Base-by-base conservation (phyloP, 2,888 invertebrate species). In the Tetheella fluctuosa region DNA sequence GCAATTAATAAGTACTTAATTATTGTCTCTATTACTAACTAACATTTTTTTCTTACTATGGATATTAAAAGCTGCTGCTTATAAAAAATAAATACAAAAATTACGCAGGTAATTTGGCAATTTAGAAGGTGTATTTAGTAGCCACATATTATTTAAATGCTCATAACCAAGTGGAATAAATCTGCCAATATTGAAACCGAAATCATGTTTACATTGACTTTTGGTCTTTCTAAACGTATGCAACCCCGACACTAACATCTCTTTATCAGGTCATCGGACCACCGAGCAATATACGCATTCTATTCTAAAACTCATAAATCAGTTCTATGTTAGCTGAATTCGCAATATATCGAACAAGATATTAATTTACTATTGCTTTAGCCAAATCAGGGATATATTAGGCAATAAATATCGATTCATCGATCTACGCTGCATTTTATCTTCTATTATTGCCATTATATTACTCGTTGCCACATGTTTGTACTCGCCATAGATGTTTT, bases 271-370 rank as follows among this genome's bases (percentile, higher is more conserved):
- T 48, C 48, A 48, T 48, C 48, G 10, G 48, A 48, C 48, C 48
- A 48, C 17, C 48, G 48, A 48, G 48, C 42, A 17, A 42, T 48
- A 20, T 20, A 48, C 20, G 48, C 48, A 48, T 48, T 48, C 48
- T 48, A 48, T 48, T 48, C 48, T 48, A 48, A 48, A 48, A 48
- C 48, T 8, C 48, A 48, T 48, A 48, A 48, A 48, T 48, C 48
- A 48, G 20, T 42, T 42, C 6, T 48, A 20, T 48, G 20, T 48
- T 48, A 10, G 48, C 48, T 20, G 6, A 20, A 48, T 48, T 20
- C 10, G 10, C 20, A 48, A 48, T 48, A 20, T 48, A 48, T 48
- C 48, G 17, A 48, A 48, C 48, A n/a, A 48, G 17, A 48, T 48
- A 48, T 48, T 48, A 48, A 48, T 48, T 48, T 48, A 48, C 48